These are phyloP conservation scores for Platyrinchus mystaceus DNA, from an alignment of 2,797 vertebrate genomes.

Conservation along the genomic window DNA sequence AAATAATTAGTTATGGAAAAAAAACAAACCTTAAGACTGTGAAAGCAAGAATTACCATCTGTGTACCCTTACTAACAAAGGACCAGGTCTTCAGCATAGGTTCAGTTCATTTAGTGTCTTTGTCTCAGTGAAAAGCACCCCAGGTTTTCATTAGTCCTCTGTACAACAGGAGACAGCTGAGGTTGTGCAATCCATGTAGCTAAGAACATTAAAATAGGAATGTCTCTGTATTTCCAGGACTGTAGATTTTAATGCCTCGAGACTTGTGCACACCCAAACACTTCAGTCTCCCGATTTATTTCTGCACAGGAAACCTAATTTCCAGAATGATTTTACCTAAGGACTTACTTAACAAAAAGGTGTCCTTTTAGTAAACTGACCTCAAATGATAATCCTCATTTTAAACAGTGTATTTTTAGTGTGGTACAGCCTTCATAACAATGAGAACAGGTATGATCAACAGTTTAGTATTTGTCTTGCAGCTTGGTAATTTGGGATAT, in stretches of 20 bases:
- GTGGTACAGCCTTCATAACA: neutral
- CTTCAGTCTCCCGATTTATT: neutral
- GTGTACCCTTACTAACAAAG: neutral
- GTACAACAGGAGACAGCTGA: neutral
- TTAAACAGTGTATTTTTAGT: neutral
- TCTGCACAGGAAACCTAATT: neutral
- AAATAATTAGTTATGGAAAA: neutral
- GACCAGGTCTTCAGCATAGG: neutral
- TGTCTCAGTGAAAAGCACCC: neutral
- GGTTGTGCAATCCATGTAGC: neutral
- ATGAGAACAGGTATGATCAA: neutral
- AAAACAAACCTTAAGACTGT: neutral
- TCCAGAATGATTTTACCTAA: neutral
- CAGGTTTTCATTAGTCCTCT: neutral
- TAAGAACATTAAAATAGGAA: neutral
- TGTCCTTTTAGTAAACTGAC: neutral
- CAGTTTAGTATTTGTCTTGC: neutral
- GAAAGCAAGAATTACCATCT: neutral
- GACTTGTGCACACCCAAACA: neutral
- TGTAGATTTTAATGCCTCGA: neutral
- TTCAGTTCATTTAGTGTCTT: neutral
- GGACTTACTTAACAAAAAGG: neutral
- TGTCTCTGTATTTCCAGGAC: neutral
- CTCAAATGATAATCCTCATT: neutral
- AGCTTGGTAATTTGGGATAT: neutral